Evolutionary conservation across 2,113 vertebrate species (phyloP), one percentile per base, ranked within the genome.

Genomic region (Chamaea fasciata): DNA sequence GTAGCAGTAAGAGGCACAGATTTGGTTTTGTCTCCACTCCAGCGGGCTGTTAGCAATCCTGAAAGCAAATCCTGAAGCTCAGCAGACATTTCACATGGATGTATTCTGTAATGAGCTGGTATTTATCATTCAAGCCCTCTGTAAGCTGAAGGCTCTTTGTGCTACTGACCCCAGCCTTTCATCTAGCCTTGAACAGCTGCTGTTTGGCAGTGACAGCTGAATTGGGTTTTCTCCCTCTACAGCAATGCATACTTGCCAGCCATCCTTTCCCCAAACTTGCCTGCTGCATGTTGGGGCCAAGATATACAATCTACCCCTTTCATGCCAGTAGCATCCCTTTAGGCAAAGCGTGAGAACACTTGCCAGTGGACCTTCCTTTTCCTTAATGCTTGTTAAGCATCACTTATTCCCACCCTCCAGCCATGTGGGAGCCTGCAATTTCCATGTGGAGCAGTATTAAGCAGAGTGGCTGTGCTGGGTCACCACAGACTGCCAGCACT

Each of bases 61-160:
- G 53, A 87, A 78, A 81, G 88, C 57, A 88, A 94, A 81, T 71
- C 75, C 73, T 94, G 64, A 49, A 92, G 76, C 90, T 83, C 87
- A 89, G 75, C 92, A 92, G 95, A 71, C 76, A 71, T 86, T 92
- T 90, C 83, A 88, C 82, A 71, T 28, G 63, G 56, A 35, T 69
- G 64, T 89, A 37, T 50, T 94, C 83, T 89, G 68, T 95, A 94
- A 94, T 27, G 63, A 95, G 79, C 87, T 68, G 15, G 64, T 82
- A 93, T 87, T 95, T 92, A 74, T 80, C 85, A 91, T 64, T 67
- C 44, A 46, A 86, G 85, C 52, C 79, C 68, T 83, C 82, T 71
- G 27, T 62, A 80, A 93, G 94, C 79, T 78, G 69, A 83, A 80
- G 56, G 62, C 73, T 90, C 93, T 94, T 96, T 96, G 83, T 96